Percentiles rank a stretch among this genome's conserved stretches.
phyloP scores from a whole-genome alignment of 2,113 vertebrate species.

The Lynx canadensis region DNA sequence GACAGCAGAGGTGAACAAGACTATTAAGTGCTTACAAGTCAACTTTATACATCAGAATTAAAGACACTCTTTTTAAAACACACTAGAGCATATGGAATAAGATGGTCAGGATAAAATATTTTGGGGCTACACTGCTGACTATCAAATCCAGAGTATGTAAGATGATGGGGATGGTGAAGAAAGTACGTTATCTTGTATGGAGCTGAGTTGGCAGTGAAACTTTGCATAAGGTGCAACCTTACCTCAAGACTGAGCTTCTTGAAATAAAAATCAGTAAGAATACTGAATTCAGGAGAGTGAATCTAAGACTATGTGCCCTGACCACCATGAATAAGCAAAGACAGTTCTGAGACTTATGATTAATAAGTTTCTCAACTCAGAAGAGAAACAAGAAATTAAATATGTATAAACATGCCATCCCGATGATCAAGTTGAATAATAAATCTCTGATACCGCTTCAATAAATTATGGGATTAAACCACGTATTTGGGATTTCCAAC shows the following conservation, averaged over 20 bases:
- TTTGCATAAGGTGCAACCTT: background rate
- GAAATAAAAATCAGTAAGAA: slow-evolving; percentile 77
- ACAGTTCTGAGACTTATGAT: slow-evolving; percentile 80
- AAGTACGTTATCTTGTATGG: background rate
- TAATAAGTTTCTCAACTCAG: slow-evolving; percentile 78
- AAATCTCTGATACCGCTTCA: slow-evolving; percentile 83
- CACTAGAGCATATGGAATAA: slow-evolving; percentile 18
- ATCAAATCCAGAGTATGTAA: background rate
- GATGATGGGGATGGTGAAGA: background rate
- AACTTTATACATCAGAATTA: background rate
- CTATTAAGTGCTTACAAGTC: background rate
- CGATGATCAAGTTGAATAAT: slow-evolving; percentile 87
- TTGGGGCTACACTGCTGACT: background rate
- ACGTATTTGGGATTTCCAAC: slow-evolving; percentile 75
- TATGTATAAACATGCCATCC: slow-evolving; percentile 84
- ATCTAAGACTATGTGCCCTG: slow-evolving; percentile 63
- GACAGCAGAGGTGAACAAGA: slow-evolving; percentile 3
- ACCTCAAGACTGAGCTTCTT: slow-evolving; percentile 29
- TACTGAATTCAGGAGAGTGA: slow-evolving; percentile 1
- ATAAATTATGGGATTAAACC: slow-evolving; percentile 81
- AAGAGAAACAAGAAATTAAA: slow-evolving; percentile 86
- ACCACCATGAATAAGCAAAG: slow-evolving; percentile 81
- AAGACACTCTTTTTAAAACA: background rate
- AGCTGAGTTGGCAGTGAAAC: background rate
- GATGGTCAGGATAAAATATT: background rate